Evolutionary conservation across 2,113 vertebrate species (phyloP), one percentile per base, ranked within the genome.

Genomic region (Nothocercus nigrocapillus): DNA sequence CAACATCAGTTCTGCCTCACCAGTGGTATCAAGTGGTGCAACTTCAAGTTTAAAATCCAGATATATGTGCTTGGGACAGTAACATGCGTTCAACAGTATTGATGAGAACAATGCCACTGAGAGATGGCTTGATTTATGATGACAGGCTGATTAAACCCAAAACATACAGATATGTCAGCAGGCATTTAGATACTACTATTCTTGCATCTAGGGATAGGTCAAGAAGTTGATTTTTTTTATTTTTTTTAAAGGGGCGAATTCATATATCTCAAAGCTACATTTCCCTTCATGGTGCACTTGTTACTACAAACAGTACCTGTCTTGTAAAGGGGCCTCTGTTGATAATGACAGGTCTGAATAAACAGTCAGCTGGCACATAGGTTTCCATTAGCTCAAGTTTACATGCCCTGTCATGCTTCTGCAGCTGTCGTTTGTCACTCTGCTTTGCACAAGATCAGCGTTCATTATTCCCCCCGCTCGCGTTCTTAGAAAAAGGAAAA

Each of bases 351-450:
- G 47, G 58, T 40, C 85, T 84, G 90, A 92, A 40, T 90, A 96
- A 96, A 93, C 88, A 96, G n/a, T 93, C 83, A 20, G 14, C 63
- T 86, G 84, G 83, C 90, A 92, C 83, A 73, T 40, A 62, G 15
- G 16, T 90, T 96, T 92, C 95, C 86, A 94, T 97, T 96, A 96
- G 86, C 93, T 82, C 27, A 76, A 85, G 83, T 96, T 97, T 94
- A 92, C 83, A 54, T 93, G 90, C 58, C 93, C 79, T 96, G 93
- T 93, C 94, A 89, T 63, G 88, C 80, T 77, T 90, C 85, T 77
- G 75, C 78, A 82, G 83, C 69, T 85, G 77, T 38, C 86, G 76
- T 93, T 94, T 95, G 69, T 95, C 92, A 89, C 63, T 1, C 0
- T 22, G 58, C 81, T 90, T 96, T 87, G 85, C 83, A 85, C 49